Conservation (phyloP, 2,888 invertebrate genomes). For the Metalampra italica region DNA sequence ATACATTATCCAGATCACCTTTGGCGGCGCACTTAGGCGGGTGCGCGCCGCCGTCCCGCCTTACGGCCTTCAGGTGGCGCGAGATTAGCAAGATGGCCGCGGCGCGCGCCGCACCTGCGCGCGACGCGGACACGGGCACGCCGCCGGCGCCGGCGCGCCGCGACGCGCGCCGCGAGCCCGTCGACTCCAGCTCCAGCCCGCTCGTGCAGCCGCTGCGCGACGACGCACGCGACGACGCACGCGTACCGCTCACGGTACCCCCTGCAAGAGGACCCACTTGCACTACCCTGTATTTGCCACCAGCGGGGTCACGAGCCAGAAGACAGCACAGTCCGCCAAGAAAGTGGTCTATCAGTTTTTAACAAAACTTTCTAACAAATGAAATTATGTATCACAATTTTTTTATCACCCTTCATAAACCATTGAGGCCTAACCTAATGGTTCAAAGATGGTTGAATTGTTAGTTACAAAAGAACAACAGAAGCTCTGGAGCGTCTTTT, state of each 20-base stretch:
- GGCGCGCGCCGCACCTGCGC: constrained; percentile 95
- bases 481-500: too few relatives aligned
- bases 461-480: too few relatives aligned
- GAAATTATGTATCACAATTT: too few relatives aligned
- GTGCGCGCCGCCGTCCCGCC: constrained; percentile 75
- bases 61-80: constrained; percentile 86
- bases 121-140: constrained; percentile 86
- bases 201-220: constrained; percentile 73
- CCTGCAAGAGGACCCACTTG: constrained; percentile 65
- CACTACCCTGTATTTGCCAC: not conserved
- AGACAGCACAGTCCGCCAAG: too few relatives aligned
- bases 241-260: constrained; percentile 77
- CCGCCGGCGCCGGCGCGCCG: constrained; percentile 76
- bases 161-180: constrained; percentile 72
- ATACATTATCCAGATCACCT: constrained; percentile 79
- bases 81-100: constrained; percentile 97
- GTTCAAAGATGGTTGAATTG: too few relatives aligned
- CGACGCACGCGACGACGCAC: constrained; percentile 68
- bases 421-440: too few relatives aligned
- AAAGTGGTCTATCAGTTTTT: too few relatives aligned
- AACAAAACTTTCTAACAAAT: too few relatives aligned
- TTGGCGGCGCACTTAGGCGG: constrained; percentile 77
- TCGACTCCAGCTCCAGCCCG: constrained; percentile 59
- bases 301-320: not conserved
- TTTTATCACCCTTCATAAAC: too few relatives aligned